phyloP scores from a whole-genome alignment of 2,797 vertebrate species.

The Monodelphis domestica region DNA sequence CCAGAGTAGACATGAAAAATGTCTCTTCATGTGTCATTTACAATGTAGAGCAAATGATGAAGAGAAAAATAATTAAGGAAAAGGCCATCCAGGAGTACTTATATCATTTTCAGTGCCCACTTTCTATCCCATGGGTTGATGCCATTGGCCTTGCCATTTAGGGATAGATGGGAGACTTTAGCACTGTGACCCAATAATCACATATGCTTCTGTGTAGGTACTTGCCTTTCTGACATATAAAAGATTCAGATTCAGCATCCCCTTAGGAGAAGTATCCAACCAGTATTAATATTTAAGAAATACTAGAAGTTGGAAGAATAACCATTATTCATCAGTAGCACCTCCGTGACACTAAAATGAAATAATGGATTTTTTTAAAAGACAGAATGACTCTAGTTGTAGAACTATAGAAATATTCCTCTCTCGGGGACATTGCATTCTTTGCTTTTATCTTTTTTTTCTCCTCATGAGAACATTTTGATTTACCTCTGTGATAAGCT shows the following conservation, averaged over 20 bases:
- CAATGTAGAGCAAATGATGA: neutral
- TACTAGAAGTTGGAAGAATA: slow-evolving; percentile 62
- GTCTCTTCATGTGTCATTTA: neutral
- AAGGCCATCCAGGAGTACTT: neutral
- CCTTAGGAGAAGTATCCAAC: slow-evolving; percentile 70
- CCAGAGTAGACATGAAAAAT: neutral
- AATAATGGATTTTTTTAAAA: slow-evolving; percentile 75
- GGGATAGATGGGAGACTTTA: slow-evolving; percentile 18
- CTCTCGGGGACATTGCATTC: slow-evolving; percentile 57
- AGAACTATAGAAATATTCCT: slow-evolving; percentile 71
- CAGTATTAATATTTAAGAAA: slow-evolving; percentile 71
- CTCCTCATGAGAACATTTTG: slow-evolving; percentile 80
- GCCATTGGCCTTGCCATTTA: slow-evolving; percentile 7
- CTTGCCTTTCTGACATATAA: slow-evolving; percentile 51
- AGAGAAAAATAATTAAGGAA: slow-evolving; percentile 17
- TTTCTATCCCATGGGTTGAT: neutral
- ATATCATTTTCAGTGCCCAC: neutral
- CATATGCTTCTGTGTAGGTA: slow-evolving; percentile 1
- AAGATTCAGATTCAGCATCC: slow-evolving; percentile 68
- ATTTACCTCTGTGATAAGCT: slow-evolving; percentile 84
- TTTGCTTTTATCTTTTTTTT: slow-evolving; percentile 79
- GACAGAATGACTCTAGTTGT: slow-evolving; percentile 70
- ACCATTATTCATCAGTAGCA: slow-evolving; percentile 55
- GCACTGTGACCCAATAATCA: slow-evolving; percentile 19
- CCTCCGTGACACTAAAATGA: slow-evolving; percentile 70